A percentile compares a stretch with the other conserved stretches of the same genome.
Conservation (phyloP, 2,888 invertebrate genomes). For the Ectemnius cavifrons region DNA sequence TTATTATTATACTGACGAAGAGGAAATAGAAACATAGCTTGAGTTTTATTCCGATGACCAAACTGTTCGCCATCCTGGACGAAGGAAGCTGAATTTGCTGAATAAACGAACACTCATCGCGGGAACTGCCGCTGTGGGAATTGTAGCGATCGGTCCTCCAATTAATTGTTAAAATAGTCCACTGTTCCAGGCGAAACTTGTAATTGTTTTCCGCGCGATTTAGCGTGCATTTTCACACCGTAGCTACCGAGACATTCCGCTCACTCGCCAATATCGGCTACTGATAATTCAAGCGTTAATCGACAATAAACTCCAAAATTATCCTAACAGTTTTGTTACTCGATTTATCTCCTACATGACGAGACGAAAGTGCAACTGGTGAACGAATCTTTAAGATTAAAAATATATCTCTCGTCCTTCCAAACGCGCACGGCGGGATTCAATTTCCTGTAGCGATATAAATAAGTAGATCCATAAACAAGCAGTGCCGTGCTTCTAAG, state of each 20-base stretch:
- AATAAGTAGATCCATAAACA: slow-evolving; percentile 10
- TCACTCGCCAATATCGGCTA: too few relatives aligned
- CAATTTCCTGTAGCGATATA: slow-evolving; percentile 13
- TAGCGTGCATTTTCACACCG: too few relatives aligned
- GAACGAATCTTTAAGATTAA: not conserved
- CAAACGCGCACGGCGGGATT: slow-evolving; percentile 21
- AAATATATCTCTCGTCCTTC: slow-evolving; percentile 10
- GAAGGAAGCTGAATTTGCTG: not conserved
- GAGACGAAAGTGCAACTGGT: too few relatives aligned
- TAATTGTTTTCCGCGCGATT: not conserved
- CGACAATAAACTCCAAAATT: too few relatives aligned
- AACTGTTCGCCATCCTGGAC: too few relatives aligned
- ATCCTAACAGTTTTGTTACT: too few relatives aligned
- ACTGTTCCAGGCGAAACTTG: not conserved
- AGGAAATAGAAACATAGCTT: not conserved
- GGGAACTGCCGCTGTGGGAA: not conserved
- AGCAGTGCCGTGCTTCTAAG: slow-evolving; percentile 2
- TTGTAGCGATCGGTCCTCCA: not conserved
- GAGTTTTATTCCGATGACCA: not conserved
- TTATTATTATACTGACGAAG: slow-evolving; percentile 1
- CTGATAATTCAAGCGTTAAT: too few relatives aligned
- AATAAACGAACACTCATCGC: not conserved
- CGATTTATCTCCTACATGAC: too few relatives aligned
- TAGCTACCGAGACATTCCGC: too few relatives aligned
- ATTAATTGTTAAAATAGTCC: slow-evolving; percentile 5